Evolutionary conservation across 2,113 vertebrate genomes (phyloP).

Genomic region (Hydrochoerus hydrochaeris): DNA sequence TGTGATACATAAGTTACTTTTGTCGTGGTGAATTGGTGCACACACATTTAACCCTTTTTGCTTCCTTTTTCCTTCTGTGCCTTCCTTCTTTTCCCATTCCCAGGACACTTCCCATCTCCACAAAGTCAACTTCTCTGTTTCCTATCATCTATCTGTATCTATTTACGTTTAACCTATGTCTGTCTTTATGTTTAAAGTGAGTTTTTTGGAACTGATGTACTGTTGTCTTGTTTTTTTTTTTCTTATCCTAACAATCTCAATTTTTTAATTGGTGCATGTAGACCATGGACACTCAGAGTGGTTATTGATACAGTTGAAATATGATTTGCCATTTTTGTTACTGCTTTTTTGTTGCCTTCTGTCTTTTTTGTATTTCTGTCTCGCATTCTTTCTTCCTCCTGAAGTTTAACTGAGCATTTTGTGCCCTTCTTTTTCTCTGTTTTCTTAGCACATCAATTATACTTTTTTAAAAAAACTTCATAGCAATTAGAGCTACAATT

Average conservation of each 20-base stretch:
- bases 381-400: background rate
- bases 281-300: background rate
- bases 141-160: background rate
- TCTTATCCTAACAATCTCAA: background rate
- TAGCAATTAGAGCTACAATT: background rate
- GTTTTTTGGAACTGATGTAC: background rate
- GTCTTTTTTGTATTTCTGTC: background rate
- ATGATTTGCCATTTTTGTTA: background rate
- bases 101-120: background rate
- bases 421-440: background rate
- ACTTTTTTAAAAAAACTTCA: background rate
- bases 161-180: background rate
- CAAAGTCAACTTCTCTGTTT: background rate
- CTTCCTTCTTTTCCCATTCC: background rate
- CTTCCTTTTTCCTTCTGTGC: background rate
- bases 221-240: background rate
- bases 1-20: background rate
- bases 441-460: background rate
- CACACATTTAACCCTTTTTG: background rate
- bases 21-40: background rate
- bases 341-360: background rate
- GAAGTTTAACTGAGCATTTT: background rate
- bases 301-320: background rate
- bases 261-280: background rate
- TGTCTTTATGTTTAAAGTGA: background rate